Evolutionary conservation across 1,140 invertebrate genomes (phyloP).

Genomic region (Drosophila pectinifera): DNA sequence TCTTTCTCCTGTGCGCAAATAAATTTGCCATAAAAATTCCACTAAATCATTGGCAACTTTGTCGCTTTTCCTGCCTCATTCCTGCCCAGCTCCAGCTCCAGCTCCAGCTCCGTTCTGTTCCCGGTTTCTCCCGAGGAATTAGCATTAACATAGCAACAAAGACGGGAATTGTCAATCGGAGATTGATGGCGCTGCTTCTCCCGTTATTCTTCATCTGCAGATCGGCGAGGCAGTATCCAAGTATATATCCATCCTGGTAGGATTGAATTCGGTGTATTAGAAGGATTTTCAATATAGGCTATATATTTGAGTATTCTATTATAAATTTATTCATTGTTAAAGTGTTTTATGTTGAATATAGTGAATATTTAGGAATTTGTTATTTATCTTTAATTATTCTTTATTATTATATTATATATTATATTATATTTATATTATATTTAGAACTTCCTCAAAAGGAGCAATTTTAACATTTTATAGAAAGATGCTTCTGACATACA

Average conservation of each 20-base stretch:
- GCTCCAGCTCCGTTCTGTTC: constrained; percentile 20
- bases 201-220: constrained; percentile 38
- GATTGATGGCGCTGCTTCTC: constrained; percentile 38
- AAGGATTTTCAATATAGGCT: neutral
- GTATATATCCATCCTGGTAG: neutral
- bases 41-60: constrained; percentile 79
- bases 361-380: too few species aligned
- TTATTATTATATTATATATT: too few species aligned
- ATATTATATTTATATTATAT: too few species aligned
- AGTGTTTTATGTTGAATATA: neutral
- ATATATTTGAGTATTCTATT: too few species aligned
- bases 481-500: too few species aligned
- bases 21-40: constrained; percentile 82
- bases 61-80: constrained; percentile 46
- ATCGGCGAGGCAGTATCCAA: neutral
- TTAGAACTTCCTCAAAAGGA: too few species aligned
- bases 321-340: neutral
- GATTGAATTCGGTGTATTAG: neutral
- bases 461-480: too few species aligned
- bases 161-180: constrained; percentile 46
- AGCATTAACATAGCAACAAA: constrained; percentile 46
- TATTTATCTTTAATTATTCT: too few species aligned
- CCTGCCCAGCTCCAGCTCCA: constrained; percentile 31
- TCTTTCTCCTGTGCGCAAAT: constrained; percentile 70
- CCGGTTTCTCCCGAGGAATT: constrained; percentile 43